Percentiles rank a stretch among this genome's conserved stretches.
Conservation (phyloP, 1,140 invertebrate species). For the silkworm (Bombyx mori) region DNA sequence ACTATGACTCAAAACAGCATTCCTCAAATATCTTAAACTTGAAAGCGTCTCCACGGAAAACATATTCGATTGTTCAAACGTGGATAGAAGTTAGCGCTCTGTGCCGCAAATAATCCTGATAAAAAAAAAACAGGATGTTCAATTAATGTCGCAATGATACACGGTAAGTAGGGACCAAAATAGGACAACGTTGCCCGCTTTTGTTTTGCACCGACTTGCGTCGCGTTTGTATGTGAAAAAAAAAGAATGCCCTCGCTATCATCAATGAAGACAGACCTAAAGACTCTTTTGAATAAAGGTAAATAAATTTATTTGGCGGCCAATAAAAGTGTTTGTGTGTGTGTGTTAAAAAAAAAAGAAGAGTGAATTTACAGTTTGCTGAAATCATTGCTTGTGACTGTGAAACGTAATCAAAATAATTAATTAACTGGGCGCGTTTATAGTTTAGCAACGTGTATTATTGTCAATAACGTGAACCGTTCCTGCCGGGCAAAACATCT, state of each 20-base stretch:
- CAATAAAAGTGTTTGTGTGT: constrained; percentile 21
- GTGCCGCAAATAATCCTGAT: constrained; percentile 1
- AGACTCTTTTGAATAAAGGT: constrained; percentile 31
- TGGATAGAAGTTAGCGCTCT: neutral
- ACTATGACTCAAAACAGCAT: constrained; percentile 10
- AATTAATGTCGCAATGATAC: constrained; percentile 59
- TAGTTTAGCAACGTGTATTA: no score
- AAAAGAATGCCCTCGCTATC: constrained; percentile 17
- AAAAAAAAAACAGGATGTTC: constrained; percentile 61
- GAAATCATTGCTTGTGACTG: no score
- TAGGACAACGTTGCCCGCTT: constrained; percentile 50
- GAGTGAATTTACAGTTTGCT: no score
- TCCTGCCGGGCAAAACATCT: no score
- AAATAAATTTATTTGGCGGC: constrained; percentile 1
- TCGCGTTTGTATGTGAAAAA: constrained; percentile 16
- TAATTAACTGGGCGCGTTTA: no score
- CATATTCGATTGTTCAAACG: neutral
- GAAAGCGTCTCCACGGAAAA: no score
- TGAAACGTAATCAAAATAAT: no score
- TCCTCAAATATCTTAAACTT: constrained; percentile 2
- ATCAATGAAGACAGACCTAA: constrained; percentile 32
- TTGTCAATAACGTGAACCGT: no score
- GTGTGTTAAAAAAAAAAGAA: constrained; percentile 3
- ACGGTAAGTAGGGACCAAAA: constrained; percentile 61
- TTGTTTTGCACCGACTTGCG: constrained; percentile 33